Percentiles rank a stretch among this genome's conserved stretches.
These are phyloP conservation scores for Thumatha senex DNA, from an alignment of 2,888 invertebrate species.

Conservation along the genomic window DNA sequence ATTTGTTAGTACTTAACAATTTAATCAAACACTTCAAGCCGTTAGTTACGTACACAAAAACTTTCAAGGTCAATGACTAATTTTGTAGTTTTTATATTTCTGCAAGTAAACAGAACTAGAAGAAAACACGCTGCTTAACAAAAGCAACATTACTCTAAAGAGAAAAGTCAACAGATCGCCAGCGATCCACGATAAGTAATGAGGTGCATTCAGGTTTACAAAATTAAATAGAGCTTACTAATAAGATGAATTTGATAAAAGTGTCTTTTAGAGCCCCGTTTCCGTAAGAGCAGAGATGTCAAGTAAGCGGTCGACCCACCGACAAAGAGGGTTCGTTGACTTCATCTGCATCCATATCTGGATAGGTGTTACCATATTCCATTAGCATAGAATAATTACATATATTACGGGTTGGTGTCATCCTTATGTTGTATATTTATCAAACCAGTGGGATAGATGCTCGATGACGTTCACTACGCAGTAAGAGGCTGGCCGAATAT, in stretches of 20 bases:
- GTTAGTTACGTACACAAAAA: slow-evolving; percentile 76
- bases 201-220: slow-evolving; percentile 75
- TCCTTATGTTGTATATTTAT: slow-evolving; percentile 10
- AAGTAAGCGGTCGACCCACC: slow-evolving; percentile 27
- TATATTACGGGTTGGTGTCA: slow-evolving; percentile 11
- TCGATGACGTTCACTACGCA: slow-evolving; percentile 30
- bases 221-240: slow-evolving; percentile 71
- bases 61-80: slow-evolving; percentile 58
- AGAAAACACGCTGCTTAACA: slow-evolving; percentile 63
- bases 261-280: slow-evolving; percentile 53
- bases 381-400: slow-evolving; percentile 11
- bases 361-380: slow-evolving; percentile 2
- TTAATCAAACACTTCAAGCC: slow-evolving; percentile 73
- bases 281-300: slow-evolving; percentile 26
- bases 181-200: slow-evolving; percentile 76
- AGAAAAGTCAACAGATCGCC: slow-evolving; percentile 79
- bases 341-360: background rate
- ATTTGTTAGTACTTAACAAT: slow-evolving; percentile 74
- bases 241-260: slow-evolving; percentile 59
- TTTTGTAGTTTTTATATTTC: slow-evolving; percentile 43
- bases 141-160: slow-evolving; percentile 72
- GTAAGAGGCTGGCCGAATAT: slow-evolving; percentile 72
- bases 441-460: slow-evolving; percentile 19
- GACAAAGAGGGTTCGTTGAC: slow-evolving; percentile 7
- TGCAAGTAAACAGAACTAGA: slow-evolving; percentile 60